Evolutionary conservation across 2,888 invertebrate species (phyloP).

Genomic region (Azorinus chamasolen): DNA sequence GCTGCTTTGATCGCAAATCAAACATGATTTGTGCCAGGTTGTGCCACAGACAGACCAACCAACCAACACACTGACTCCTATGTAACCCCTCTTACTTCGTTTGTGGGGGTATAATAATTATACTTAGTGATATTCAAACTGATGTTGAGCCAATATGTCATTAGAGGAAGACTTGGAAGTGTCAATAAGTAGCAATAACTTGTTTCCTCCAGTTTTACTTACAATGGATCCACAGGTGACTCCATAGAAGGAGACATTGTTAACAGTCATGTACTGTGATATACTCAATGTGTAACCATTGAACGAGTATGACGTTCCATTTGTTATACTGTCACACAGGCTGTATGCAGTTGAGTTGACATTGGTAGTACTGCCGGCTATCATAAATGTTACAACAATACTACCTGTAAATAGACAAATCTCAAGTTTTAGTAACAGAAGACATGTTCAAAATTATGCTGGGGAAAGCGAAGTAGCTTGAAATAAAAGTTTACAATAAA

Average conservation of each 20-base stretch:
- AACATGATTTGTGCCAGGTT: no score
- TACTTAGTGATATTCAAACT: no score
- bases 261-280: conserved; percentile 59
- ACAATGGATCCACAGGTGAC: conserved; percentile 60
- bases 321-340: conserved; percentile 59
- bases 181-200: no score
- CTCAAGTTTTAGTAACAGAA: conserved; percentile 6
- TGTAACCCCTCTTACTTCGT: no score
- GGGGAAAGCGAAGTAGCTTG: background rate
- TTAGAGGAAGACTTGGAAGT: no score
- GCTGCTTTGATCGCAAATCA: no score
- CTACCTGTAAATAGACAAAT: conserved; percentile 64
- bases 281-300: conserved; percentile 55
- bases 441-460: background rate
- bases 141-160: no score
- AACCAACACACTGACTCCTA: no score
- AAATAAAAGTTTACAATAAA: background rate
- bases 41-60: no score
- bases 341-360: conserved; percentile 64
- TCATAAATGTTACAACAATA: conserved; percentile 66
- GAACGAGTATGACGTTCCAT: conserved; percentile 49
- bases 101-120: no score
- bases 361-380: conserved; percentile 54
- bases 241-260: conserved; percentile 63
- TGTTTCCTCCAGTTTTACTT: conserved; percentile 20